These are phyloP conservation scores for Oreochromis tanganicae DNA, from an alignment of 2,113 vertebrate species.

Conservation along the genomic window DNA sequence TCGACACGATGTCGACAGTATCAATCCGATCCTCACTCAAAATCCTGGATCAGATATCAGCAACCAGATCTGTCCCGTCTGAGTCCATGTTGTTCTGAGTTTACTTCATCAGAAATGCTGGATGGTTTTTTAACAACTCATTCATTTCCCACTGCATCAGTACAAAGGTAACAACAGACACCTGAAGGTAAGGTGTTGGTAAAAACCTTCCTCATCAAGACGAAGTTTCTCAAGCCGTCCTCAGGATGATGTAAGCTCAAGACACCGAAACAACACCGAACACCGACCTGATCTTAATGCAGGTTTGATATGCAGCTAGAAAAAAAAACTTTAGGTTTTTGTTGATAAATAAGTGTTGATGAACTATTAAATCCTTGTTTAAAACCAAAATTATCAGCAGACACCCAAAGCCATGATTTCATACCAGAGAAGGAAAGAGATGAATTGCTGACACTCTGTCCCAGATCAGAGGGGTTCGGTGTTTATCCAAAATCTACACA, in stretches of 20 bases:
- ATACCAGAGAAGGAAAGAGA: background rate
- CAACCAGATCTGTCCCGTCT: background rate
- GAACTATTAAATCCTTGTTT: background rate
- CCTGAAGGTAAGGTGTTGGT: background rate
- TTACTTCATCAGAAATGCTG: background rate
- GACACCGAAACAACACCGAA: background rate
- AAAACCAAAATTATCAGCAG: background rate
- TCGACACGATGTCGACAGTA: background rate
- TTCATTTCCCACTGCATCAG: background rate
- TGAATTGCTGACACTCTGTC: background rate
- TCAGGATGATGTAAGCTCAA: background rate
- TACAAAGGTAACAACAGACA: background rate
- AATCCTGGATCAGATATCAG: background rate
- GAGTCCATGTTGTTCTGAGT: rapidly evolving
- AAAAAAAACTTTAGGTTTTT: background rate
- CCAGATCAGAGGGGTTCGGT: background rate
- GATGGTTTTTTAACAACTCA: background rate
- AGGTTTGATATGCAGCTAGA: background rate
- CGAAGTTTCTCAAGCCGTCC: background rate
- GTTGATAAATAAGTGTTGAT: background rate
- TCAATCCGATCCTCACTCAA: background rate
- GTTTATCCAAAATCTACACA: background rate
- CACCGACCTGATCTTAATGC: background rate
- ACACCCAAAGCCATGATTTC: background rate
- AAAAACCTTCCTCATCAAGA: background rate